Evolutionary conservation across 2,113 vertebrate species (phyloP).

Genomic region (Oryzias javanicus): DNA sequence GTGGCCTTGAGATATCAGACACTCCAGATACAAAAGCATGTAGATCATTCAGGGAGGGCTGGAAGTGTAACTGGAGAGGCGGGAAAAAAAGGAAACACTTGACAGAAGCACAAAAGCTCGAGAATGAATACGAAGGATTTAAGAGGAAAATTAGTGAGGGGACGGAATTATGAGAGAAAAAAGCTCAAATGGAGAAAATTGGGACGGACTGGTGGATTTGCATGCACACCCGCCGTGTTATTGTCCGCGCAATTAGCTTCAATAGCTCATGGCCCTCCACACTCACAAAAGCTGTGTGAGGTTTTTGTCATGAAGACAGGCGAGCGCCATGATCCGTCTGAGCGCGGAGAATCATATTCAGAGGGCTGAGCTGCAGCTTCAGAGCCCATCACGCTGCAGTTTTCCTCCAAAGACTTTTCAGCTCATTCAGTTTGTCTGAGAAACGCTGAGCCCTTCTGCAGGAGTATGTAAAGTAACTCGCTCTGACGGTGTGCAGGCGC

Average conservation of each 20-base stretch:
- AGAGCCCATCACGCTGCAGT: no score
- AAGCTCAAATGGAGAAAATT: conserved; percentile 2
- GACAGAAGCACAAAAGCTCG: not conserved
- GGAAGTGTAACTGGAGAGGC: not conserved
- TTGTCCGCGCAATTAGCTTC: conserved; percentile 53
- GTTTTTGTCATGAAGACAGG: conserved; percentile 52
- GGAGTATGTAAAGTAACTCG: no score
- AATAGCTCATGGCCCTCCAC: conserved; percentile 43
- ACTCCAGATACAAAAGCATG: not conserved
- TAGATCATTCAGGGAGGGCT: not conserved
- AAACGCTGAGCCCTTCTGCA: no score
- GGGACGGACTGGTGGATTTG: conserved; percentile 30
- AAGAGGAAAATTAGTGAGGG: not conserved
- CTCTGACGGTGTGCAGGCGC: no score
- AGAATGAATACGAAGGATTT: conserved; percentile 1
- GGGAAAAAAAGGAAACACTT: not conserved
- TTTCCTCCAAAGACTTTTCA: no score
- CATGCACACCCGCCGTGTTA: conserved; percentile 45
- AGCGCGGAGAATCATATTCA: not conserved
- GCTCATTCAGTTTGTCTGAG: no score
- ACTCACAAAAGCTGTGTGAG: conserved; percentile 29
- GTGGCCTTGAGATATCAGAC: no score
- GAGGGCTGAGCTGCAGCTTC: no score
- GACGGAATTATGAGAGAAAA: not conserved
- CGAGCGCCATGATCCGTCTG: conserved; percentile 19